Percentiles rank a stretch among this genome's conserved stretches.
These are phyloP conservation scores for Sceloporus tristichus DNA, from an alignment of 2,113 vertebrate genomes.

Conservation along the genomic window DNA sequence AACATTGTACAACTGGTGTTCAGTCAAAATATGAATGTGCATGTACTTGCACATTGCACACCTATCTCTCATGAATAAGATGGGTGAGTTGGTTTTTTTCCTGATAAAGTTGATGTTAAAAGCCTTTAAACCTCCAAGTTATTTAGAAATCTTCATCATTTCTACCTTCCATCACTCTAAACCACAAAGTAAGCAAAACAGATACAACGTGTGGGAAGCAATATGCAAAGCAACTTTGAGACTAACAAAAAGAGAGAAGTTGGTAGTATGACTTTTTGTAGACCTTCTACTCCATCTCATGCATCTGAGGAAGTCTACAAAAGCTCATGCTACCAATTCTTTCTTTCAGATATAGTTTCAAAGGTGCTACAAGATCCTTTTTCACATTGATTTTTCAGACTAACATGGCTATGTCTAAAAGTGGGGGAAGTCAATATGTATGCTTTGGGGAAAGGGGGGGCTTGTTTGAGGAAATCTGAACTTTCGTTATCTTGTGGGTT, in stretches of 20 bases:
- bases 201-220: not conserved
- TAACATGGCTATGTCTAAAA: too few relatives aligned
- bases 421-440: not conserved
- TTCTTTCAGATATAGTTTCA: too few relatives aligned
- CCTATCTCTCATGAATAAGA: not conserved
- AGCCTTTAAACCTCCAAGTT: not conserved
- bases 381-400: too few relatives aligned
- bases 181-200: rapidly evolving
- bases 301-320: too few relatives aligned
- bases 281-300: too few relatives aligned
- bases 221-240: too few relatives aligned
- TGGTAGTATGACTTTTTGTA: too few relatives aligned
- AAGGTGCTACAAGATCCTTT: too few relatives aligned
- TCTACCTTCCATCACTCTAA: not conserved
- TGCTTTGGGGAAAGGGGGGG: not conserved
- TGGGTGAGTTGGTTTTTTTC: not conserved
- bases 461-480: not conserved
- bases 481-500: not conserved
- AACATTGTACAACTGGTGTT: too few relatives aligned
- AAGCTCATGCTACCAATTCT: too few relatives aligned
- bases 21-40: too few relatives aligned
- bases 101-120: not conserved
- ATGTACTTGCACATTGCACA: not conserved
- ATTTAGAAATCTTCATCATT: not conserved
- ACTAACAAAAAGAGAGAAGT: too few relatives aligned